Evolutionary conservation across 2,797 vertebrate genomes (phyloP).

Genomic region (Muscicapa comitata): DNA sequence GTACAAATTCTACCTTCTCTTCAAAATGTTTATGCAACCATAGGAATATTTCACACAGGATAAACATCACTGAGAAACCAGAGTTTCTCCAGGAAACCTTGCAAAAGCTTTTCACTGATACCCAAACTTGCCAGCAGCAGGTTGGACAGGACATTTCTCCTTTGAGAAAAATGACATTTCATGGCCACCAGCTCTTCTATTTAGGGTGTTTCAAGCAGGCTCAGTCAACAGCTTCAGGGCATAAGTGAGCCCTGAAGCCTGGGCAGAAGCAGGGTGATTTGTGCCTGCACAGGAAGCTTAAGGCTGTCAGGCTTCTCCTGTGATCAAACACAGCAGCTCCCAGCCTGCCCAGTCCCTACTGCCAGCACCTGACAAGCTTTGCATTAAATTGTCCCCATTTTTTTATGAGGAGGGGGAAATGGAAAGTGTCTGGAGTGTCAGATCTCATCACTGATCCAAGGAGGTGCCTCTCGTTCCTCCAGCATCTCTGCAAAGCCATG

Average conservation of each 20-base stretch:
- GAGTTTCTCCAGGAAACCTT: background rate
- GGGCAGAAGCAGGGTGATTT: background rate
- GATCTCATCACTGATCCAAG: background rate
- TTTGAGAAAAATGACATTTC: background rate
- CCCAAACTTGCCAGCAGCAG: background rate
- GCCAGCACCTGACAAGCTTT: background rate
- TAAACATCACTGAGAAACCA: background rate
- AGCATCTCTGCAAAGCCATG: background rate
- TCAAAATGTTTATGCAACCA: background rate
- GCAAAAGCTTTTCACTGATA: background rate
- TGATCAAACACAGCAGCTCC: background rate
- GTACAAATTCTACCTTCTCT: background rate
- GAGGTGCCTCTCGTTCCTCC: background rate
- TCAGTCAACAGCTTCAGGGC: background rate
- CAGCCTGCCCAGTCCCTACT: background rate
- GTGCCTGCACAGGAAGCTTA: background rate
- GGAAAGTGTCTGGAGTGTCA: background rate
- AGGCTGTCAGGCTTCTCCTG: slow-evolving; percentile 35
- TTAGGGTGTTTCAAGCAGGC: background rate
- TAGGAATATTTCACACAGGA: background rate
- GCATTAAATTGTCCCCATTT: background rate
- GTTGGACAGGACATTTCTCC: background rate
- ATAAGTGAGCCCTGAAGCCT: background rate
- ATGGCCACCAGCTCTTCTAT: background rate
- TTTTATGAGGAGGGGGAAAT: background rate